Base-by-base conservation (phyloP, 2,113 vertebrate species). In the Alces alces region DNA sequence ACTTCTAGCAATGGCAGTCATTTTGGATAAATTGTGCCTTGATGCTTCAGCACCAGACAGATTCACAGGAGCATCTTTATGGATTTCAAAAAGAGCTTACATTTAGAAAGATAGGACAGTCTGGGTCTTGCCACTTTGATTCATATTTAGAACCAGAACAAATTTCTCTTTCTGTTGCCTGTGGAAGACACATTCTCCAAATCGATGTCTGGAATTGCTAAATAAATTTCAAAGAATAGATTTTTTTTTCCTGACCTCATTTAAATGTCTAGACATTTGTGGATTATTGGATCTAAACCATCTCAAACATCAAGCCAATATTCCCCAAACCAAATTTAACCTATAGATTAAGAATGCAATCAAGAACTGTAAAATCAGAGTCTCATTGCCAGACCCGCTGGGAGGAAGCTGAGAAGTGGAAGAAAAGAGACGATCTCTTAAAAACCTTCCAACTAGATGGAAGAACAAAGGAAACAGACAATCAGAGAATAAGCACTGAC, bases 211-310 rank as follows among this genome's bases (percentile, higher is more conserved):
- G 60, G 57, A 95, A 79, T 96, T 94, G 91, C 82, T 93, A 97
- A 97, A 94, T 91, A 97, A 93, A 97, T 96, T 96, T 96, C 93
- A 97, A 93, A 95, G 92, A 96, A 97, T 97, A 87, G 89, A 97
- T 95, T 91, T 95, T 96, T 91, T 76, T 76, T 43, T 30, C 9
- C 50, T 96, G 89, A 91, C 86, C 89, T 97, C 93, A 96, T 97
- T 95, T 98, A 93, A 97, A 97, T 97, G 98, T 98, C 97, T 98
- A 97, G 97, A 98, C 95, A 95, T 95, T 92, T 97, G 95, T 50
- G 52, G 50, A 80, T 97, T 97, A 97, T 95, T 93, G 86, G 93
- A 93, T 97, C 36, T 57, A 91, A 96, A 89, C 61, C 78, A 94
- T 95, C 55, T 96, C 73, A 96, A 95, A 79, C 54, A 96, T 95